Conservation (phyloP, 2,797 vertebrate genomes). For the Gallirallus australis region DNA sequence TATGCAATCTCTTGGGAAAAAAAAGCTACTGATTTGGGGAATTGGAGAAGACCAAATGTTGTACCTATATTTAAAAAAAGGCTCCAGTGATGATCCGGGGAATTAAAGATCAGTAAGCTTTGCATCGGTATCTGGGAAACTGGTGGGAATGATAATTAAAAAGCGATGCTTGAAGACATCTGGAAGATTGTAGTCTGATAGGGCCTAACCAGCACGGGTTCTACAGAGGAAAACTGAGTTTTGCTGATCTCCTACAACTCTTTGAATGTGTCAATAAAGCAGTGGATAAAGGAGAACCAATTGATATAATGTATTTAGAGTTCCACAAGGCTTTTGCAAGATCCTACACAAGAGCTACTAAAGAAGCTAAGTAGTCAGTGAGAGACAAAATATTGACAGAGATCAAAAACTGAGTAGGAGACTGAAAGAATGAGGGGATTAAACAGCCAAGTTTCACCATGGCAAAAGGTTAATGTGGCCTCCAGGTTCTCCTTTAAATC, state of each 20-base stretch:
- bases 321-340: constrained; percentile 57
- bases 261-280: constrained; percentile 41
- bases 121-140: constrained; percentile 51
- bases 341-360: constrained; percentile 10
- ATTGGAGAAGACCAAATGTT: constrained; percentile 62
- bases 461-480: constrained; percentile 54
- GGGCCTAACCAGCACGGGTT: neutral
- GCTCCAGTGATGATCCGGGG: constrained; percentile 36
- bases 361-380: constrained; percentile 42
- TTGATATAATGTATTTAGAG: constrained; percentile 28
- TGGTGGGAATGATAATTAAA: constrained; percentile 55
- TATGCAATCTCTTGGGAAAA: constrained; percentile 47
- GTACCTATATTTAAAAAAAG: constrained; percentile 69
- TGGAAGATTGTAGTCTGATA: constrained; percentile 45
- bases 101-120: constrained; percentile 65
- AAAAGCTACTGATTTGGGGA: constrained; percentile 9
- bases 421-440: constrained; percentile 53
- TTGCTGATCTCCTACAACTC: constrained; percentile 17
- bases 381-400: constrained; percentile 64
- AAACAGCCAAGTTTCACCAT: constrained; percentile 30
- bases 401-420: constrained; percentile 53
- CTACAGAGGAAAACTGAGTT: neutral
- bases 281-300: constrained; percentile 36
- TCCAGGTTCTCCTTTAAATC: constrained; percentile 46
- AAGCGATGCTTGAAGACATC: constrained; percentile 47